Evolutionary conservation across 2,797 vertebrate species (phyloP).

Genomic region (Dendrocincla tyrannina): DNA sequence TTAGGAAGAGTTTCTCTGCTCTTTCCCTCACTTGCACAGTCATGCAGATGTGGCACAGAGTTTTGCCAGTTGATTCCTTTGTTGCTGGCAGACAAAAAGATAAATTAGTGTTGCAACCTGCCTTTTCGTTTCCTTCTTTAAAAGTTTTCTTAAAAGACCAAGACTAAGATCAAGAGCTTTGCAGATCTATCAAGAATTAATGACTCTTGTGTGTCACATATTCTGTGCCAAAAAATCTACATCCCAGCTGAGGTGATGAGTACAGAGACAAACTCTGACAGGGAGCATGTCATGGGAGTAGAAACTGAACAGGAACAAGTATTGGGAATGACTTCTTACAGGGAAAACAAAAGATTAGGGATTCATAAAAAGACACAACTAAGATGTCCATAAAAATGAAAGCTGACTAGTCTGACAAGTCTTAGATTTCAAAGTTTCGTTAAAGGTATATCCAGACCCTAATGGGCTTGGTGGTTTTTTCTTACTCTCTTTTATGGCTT

Average conservation of each 20-base stretch:
- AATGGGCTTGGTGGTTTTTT: background rate
- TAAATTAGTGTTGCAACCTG: background rate
- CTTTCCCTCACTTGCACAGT: background rate
- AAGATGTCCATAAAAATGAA: constrained; percentile 36
- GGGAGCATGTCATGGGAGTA: constrained; percentile 37
- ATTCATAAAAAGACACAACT: constrained; percentile 41
- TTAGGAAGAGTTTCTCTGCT: background rate
- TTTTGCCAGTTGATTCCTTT: background rate
- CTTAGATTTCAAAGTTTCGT: constrained; percentile 33
- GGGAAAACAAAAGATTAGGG: constrained; percentile 25
- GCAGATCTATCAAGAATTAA: constrained; percentile 53
- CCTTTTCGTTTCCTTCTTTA: background rate
- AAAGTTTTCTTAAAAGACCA: constrained; percentile 50
- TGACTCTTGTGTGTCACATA: background rate
- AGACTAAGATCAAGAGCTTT: constrained; percentile 41
- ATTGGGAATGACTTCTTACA: constrained; percentile 54
- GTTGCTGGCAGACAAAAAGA: background rate
- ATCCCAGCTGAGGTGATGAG: constrained; percentile 6
- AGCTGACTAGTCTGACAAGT: constrained; percentile 31
- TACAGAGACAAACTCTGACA: constrained; percentile 47
- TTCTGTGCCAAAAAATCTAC: constrained; percentile 3
- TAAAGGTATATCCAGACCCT: background rate
- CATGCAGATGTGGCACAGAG: background rate
- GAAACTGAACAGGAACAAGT: constrained; percentile 25
- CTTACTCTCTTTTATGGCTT: background rate